These are phyloP conservation scores for Microctenopoma steveboyesi DNA, from an alignment of 2,797 vertebrate species.

Conservation along the genomic window DNA sequence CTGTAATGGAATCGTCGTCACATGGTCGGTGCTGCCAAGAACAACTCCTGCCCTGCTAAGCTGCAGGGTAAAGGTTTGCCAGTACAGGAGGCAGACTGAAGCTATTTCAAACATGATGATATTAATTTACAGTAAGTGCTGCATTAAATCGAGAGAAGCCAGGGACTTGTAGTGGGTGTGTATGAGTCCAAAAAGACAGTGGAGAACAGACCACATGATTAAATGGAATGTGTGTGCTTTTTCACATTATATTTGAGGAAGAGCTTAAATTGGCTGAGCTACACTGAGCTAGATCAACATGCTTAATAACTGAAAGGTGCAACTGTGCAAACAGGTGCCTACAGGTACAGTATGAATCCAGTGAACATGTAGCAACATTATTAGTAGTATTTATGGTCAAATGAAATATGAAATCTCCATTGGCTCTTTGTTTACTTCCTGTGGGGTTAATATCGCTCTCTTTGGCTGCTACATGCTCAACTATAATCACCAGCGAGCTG, in stretches of 20 bases:
- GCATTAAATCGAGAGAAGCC: conserved; percentile 27
- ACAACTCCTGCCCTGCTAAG: conserved; percentile 38
- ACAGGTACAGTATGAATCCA: neutral
- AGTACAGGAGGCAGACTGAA: conserved; percentile 28
- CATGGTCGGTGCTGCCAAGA: conserved; percentile 51
- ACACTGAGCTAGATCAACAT: neutral
- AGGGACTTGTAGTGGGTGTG: conserved; percentile 8
- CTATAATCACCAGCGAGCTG: neutral
- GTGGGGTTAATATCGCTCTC: neutral
- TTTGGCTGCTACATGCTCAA: neutral
- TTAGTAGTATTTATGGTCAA: neutral
- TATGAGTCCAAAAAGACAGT: neutral
- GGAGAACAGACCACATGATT: neutral
- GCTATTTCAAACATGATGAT: conserved; percentile 52
- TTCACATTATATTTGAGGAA: neutral
- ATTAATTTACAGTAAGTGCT: conserved; percentile 49
- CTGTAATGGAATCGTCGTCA: conserved; percentile 59
- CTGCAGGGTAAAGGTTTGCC: conserved; percentile 40
- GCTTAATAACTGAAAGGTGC: neutral
- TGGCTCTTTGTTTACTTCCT: neutral
- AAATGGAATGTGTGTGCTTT: neutral
- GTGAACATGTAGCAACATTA: neutral
- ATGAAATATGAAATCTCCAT: neutral
- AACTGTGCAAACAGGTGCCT: neutral
- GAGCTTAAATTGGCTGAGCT: neutral